Evolutionary conservation across 2,113 vertebrate species (phyloP), one percentile per base, ranked within the genome.

Genomic region (Leucopsar rothschildi): DNA sequence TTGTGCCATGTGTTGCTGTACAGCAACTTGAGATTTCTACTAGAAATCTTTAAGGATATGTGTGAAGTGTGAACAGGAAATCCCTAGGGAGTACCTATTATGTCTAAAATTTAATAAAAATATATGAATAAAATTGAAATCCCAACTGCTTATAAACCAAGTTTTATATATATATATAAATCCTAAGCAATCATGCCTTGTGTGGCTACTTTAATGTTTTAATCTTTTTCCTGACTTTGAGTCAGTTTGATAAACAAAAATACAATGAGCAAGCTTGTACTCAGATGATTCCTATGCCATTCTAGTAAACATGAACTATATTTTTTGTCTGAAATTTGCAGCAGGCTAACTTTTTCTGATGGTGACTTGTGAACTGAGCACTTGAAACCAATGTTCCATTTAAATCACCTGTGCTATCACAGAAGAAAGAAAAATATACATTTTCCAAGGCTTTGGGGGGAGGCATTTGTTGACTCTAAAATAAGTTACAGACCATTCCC

Each of bases 401-500:
- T 94, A 93, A 96, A 96, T 97, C 61, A 95, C 76, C 56, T 85
- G 40, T 53, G 56, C 91, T 95, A 56, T 86, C 44, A 9, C 44
- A 63, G 35, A 40, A 94, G 39, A 76, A 93, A 94, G 72, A 56
- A 86, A 93, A 69, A 49, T 25, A 80, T 61, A 82, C 49, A 29
- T 44, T 77, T 80, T 96, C 37, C 13, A 24, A 73, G 64, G 45
- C 8, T 93, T 69, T 92, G 19, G 15, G 24, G 35, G 17, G 11
- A 75, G 73, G 45, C 93, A 92, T 91, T 80, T 77, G 90, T 73
- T 95, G 55, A 95, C 53, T 97, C 93, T 96, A 92, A 98, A 97
- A 96, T 92, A 96, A 42, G 65, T 86, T 86, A 53, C 50, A 96
- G 86, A 97, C 84, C 97, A 98, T 98, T 97, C 97, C 73, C 85